These are phyloP conservation scores for Bombyx huttoni DNA, from an alignment of 2,888 invertebrate species.

Conservation along the genomic window DNA sequence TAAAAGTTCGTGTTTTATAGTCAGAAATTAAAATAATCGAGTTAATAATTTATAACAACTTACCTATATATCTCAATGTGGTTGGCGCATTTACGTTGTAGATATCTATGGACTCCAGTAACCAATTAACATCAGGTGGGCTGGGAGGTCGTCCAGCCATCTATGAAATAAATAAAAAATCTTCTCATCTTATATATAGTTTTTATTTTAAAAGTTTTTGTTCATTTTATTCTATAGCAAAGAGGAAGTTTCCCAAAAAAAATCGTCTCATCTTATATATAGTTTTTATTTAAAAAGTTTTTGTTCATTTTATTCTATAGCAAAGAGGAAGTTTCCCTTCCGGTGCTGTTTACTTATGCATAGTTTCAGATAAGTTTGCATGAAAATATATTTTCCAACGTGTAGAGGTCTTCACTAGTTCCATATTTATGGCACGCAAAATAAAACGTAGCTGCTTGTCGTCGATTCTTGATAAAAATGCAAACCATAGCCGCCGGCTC, in stretches of 20 bases:
- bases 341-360: slow-evolving; percentile 58
- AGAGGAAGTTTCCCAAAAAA: slow-evolving; percentile 22
- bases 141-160: too few species aligned
- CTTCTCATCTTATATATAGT: not conserved
- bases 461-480: slow-evolving; percentile 67
- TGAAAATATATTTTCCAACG: slow-evolving; percentile 49
- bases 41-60: too few species aligned
- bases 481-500: slow-evolving; percentile 58
- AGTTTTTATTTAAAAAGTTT: not conserved
- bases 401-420: slow-evolving; percentile 50
- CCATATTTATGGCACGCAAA: slow-evolving; percentile 68
- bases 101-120: too few species aligned
- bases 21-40: too few species aligned
- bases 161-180: too few species aligned
- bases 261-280: not conserved
- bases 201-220: not conserved
- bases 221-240: slow-evolving; percentile 33
- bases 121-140: too few species aligned
- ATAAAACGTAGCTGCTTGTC: slow-evolving; percentile 62
- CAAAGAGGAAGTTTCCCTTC: slow-evolving; percentile 32
- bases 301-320: slow-evolving; percentile 30
- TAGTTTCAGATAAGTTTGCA: slow-evolving; percentile 65
- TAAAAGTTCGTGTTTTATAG: too few species aligned
- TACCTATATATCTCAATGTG: too few species aligned
- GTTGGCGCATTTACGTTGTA: too few species aligned